Evolutionary conservation across 2,797 vertebrate genomes (phyloP).

Genomic region (Phrynocephalus guinanensis): DNA sequence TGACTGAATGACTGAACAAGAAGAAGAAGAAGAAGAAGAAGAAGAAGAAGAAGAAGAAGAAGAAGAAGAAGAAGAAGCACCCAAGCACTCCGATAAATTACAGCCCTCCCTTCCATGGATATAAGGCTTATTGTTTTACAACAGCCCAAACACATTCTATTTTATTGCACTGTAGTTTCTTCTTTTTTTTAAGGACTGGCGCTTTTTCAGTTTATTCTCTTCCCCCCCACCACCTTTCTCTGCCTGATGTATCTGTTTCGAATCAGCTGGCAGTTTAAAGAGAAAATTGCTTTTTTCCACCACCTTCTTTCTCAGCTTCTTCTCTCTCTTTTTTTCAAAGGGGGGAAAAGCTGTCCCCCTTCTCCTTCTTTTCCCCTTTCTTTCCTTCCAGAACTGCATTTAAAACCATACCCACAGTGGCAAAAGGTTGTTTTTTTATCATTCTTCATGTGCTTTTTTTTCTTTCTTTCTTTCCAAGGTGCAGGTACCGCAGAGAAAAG

Average conservation of each 20-base stretch:
- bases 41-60: too few species aligned
- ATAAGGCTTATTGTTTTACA: slow-evolving; percentile 60
- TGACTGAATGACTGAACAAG: too few species aligned
- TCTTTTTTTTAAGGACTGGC: slow-evolving; percentile 39
- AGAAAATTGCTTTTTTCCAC: slow-evolving; percentile 70
- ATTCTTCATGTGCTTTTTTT: slow-evolving; percentile 45
- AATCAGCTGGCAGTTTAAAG: slow-evolving; percentile 68
- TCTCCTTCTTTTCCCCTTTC: not conserved
- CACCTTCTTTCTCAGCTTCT: slow-evolving; percentile 31
- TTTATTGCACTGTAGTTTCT: slow-evolving; percentile 39
- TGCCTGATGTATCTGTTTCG: slow-evolving; percentile 54
- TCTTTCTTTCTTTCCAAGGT: slow-evolving; percentile 1
- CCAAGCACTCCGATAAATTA: slow-evolving; percentile 48
- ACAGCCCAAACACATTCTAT: slow-evolving; percentile 45
- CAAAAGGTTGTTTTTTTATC: slow-evolving; percentile 46
- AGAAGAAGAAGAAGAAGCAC: too few species aligned
- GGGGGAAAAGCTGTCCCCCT: not conserved
- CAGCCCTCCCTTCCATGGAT: slow-evolving; percentile 27
- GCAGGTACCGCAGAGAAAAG: slow-evolving; percentile 24
- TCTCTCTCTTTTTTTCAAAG: slow-evolving; percentile 24
- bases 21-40: too few species aligned
- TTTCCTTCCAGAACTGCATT: slow-evolving; percentile 47
- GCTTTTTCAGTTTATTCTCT: slow-evolving; percentile 54
- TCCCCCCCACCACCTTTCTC: slow-evolving; percentile 54
- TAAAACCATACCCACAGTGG: slow-evolving; percentile 27